phyloP scores from a whole-genome alignment of 2,888 invertebrate species.

The Eretmocerus hayati region DNA sequence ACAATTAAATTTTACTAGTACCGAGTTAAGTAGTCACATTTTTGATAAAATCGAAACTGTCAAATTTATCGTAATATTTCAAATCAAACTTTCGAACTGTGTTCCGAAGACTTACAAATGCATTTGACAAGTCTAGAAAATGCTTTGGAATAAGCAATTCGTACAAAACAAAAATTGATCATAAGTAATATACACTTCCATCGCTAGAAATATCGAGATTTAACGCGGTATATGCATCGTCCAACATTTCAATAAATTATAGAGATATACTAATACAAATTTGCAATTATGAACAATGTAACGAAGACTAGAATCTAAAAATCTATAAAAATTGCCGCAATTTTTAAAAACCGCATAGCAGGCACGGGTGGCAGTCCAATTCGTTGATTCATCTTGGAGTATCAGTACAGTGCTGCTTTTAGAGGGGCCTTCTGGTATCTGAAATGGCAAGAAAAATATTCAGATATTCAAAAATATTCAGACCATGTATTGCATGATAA shows the following conservation, averaged over 20 bases:
- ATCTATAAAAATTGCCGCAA: slow-evolving; percentile 13
- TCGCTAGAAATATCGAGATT: neutral
- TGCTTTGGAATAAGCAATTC: no score
- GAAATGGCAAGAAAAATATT: no score
- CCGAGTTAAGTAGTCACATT: no score
- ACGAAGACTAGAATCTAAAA: slow-evolving; percentile 23
- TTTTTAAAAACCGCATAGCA: slow-evolving; percentile 7
- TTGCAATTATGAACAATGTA: slow-evolving; percentile 18
- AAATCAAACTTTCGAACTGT: no score
- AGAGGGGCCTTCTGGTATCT: slow-evolving; percentile 39
- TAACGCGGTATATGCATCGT: neutral
- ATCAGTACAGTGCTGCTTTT: slow-evolving; percentile 39
- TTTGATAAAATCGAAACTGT: no score
- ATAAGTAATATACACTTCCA: neutral
- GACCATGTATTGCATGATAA: no score
- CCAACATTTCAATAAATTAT: slow-evolving; percentile 18
- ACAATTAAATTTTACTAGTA: no score
- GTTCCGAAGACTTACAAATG: no score
- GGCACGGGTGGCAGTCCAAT: slow-evolving; percentile 17
- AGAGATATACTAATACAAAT: slow-evolving; percentile 14
- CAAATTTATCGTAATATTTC: no score
- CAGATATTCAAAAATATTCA: no score
- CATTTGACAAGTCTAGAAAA: no score
- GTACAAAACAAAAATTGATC: neutral
- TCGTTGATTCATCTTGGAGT: slow-evolving; percentile 5